A percentile compares a stretch with the other conserved stretches of the same genome.
Evolutionary conservation across 2,113 vertebrate species (phyloP).

Genomic region (Antennarius striatus): DNA sequence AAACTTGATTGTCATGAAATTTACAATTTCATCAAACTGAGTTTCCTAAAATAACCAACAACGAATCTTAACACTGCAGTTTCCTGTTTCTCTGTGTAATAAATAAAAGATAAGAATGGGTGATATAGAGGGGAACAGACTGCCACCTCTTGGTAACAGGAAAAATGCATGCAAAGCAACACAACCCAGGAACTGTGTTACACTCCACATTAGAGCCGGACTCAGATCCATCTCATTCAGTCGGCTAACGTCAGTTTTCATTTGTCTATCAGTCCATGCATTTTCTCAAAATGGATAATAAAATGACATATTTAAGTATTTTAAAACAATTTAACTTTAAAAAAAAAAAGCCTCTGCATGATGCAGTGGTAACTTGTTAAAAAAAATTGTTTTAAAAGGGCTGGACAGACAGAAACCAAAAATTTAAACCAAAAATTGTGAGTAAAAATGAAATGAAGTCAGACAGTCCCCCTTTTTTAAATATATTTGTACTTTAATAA

Average conservation of each 20-base stretch:
- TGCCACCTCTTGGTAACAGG: conserved; percentile 40
- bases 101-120: background rate
- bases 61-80: background rate
- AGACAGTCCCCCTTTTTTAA: too few species aligned
- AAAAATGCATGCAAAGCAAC: background rate
- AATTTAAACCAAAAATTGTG: too few species aligned
- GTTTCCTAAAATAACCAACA: background rate
- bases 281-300: background rate
- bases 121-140: conserved; percentile 21
- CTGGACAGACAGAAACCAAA: too few species aligned
- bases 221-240: conserved; percentile 4
- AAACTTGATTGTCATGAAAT: background rate
- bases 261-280: background rate
- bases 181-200: background rate
- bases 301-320: background rate
- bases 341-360: too few species aligned
- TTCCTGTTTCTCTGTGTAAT: background rate
- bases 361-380: too few species aligned
- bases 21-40: background rate
- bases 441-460: too few species aligned
- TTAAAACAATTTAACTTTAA: too few species aligned
- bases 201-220: background rate
- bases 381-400: too few species aligned
- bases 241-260: background rate
- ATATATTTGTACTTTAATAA: too few species aligned